These are phyloP conservation scores for Stomatorhinus ivindoensis DNA, from an alignment of 2,113 vertebrate genomes.

Conservation along the genomic window DNA sequence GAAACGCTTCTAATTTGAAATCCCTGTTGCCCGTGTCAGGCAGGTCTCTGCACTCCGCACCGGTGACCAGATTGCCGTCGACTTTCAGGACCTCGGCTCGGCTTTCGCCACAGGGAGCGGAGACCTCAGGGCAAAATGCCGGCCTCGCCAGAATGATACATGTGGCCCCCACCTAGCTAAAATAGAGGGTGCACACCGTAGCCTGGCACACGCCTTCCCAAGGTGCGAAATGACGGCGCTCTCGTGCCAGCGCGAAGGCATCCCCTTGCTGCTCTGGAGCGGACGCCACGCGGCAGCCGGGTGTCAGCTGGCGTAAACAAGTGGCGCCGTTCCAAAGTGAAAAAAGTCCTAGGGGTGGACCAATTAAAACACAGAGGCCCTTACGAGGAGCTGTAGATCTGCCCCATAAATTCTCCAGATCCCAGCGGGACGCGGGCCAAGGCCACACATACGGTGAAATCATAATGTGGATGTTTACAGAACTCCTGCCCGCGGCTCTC, in stretches of 20 bases:
- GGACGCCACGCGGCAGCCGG: background rate
- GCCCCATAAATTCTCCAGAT: slow-evolving; percentile 31
- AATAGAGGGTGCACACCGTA: background rate
- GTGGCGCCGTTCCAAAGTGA: slow-evolving; percentile 8
- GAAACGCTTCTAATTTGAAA: slow-evolving; percentile 30
- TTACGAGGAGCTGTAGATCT: slow-evolving; percentile 27
- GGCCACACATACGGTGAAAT: slow-evolving; percentile 41
- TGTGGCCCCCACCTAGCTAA: background rate
- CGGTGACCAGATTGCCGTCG: background rate
- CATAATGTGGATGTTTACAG: slow-evolving; percentile 31
- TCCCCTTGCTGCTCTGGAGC: background rate
- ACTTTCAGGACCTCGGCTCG: background rate
- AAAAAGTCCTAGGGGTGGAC: slow-evolving; percentile 22
- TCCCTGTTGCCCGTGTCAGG: slow-evolving; percentile 9
- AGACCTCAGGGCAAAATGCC: background rate
- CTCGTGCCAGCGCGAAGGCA: background rate
- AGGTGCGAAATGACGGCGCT: background rate
- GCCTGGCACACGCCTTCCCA: background rate
- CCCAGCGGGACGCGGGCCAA: slow-evolving; percentile 17
- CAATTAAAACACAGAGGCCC: slow-evolving; percentile 9
- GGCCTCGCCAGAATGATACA: background rate
- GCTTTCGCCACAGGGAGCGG: background rate
- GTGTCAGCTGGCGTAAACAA: slow-evolving; percentile 13
- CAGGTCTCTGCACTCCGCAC: background rate
- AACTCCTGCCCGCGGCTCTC: slow-evolving; percentile 11